Percentiles rank a stretch among this genome's conserved stretches.
phyloP scores from a whole-genome alignment of 2,888 invertebrate genomes.

The Emmelina monodactyla region DNA sequence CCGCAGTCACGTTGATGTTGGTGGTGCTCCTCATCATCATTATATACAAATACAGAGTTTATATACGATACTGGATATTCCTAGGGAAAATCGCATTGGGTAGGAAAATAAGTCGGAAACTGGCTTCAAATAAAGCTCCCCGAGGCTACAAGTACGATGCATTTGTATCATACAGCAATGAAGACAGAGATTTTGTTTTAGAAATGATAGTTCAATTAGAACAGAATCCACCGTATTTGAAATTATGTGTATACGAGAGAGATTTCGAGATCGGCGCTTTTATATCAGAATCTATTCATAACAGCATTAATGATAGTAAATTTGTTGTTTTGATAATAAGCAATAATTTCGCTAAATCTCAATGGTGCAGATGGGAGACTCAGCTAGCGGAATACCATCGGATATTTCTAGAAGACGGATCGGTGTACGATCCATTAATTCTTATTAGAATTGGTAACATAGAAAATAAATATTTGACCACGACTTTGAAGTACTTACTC shows the following conservation, averaged over 20 bases:
- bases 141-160: slow-evolving; percentile 63
- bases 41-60: slow-evolving; percentile 50
- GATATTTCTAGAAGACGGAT: slow-evolving; percentile 66
- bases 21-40: slow-evolving; percentile 27
- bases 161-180: slow-evolving; percentile 68
- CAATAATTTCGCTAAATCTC: slow-evolving; percentile 72
- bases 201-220: slow-evolving; percentile 69
- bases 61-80: slow-evolving; percentile 64
- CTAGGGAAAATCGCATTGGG: slow-evolving; percentile 60
- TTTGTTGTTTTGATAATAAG: slow-evolving; percentile 73
- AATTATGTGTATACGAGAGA: slow-evolving; percentile 74
- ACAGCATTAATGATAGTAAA: slow-evolving; percentile 69
- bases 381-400: slow-evolving; percentile 73
- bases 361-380: slow-evolving; percentile 78
- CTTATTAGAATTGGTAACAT: slow-evolving; percentile 70
- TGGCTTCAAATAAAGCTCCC: slow-evolving; percentile 20
- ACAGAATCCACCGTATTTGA: slow-evolving; percentile 63
- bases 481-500: slow-evolving; percentile 67
- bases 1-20: slow-evolving; percentile 37
- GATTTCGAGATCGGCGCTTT: slow-evolving; percentile 72
- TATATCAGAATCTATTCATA: slow-evolving; percentile 71
- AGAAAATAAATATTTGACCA: slow-evolving; percentile 59
- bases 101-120: slow-evolving; percentile 36
- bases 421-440: slow-evolving; percentile 65
- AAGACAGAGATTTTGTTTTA: slow-evolving; percentile 69